Percentiles rank a stretch among this genome's conserved stretches.
Conservation (phyloP, 2,797 vertebrate species). For the Aplochiton taeniatus region DNA sequence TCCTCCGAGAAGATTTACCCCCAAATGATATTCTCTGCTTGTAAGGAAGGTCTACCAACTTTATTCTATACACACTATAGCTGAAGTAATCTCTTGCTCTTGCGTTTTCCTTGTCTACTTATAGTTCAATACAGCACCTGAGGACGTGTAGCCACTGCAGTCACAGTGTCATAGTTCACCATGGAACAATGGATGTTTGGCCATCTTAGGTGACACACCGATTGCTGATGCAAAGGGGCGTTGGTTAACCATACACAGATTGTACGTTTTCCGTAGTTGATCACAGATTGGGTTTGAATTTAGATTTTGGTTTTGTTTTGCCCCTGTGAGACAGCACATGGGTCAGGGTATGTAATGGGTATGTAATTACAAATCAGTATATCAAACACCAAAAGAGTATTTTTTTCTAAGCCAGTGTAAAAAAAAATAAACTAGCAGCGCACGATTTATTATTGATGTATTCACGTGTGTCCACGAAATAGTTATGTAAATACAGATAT, state of each 20-base stretch:
- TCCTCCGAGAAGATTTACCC: conserved; percentile 29
- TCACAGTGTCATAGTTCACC: too few relatives aligned
- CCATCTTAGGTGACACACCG: conserved; percentile 68
- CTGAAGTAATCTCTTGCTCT: too few relatives aligned
- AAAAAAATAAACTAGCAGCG: conserved; percentile 60
- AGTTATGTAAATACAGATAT: conserved; percentile 8
- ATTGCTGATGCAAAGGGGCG: conserved; percentile 61
- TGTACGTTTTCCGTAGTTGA: conserved; percentile 64
- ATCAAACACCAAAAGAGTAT: conserved; percentile 72
- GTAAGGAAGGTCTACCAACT: neutral
- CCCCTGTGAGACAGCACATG: too few relatives aligned
- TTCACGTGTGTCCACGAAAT: too few relatives aligned
- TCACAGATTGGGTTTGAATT: conserved; percentile 75
- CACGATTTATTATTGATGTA: neutral
- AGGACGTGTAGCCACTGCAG: conserved; percentile 10
- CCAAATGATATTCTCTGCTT: neutral
- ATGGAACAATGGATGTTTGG: conserved; percentile 44
- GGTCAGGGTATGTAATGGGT: conserved; percentile 69
- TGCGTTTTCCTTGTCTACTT: too few relatives aligned
- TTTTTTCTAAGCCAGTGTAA: conserved; percentile 76
- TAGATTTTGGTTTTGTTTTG: conserved; percentile 72
- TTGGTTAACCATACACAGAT: conserved; percentile 65
- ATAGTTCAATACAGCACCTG: conserved; percentile 26
- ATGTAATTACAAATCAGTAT: conserved; percentile 76
- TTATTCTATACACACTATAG: too few relatives aligned